Evolutionary conservation across 2,888 invertebrate genomes (phyloP), one percentile per base, ranked within the genome.

Genomic region (Drosophila koepferae): DNA sequence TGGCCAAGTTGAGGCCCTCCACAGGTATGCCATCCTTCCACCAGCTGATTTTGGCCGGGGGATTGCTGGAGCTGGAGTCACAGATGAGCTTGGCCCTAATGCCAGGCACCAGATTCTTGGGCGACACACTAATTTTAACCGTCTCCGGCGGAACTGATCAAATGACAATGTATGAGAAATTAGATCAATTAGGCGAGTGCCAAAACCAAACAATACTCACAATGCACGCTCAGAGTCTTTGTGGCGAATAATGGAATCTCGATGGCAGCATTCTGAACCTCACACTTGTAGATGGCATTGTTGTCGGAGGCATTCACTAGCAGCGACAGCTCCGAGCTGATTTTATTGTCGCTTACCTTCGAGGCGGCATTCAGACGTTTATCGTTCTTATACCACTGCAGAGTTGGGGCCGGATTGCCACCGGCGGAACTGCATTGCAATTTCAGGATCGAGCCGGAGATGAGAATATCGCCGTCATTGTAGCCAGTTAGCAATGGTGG

Each of bases 21-120:
- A 92, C 92, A 0, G 92, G 92, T 41, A 92, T 92, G 31, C 92
- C 92, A 60, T 92, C 92, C 65, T 92, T 92, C 92, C 92, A 92
- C 92, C 92, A 92, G 10, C 92, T 92, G 1, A 92, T 90, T 55
- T 91, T 86, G 5, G 92, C 92, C 0, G 92, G 92, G 0, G 92
- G 92, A 83, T 92, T 92, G 43, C 92, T 92, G 0, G 92, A 92
- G 59, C 92, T 92, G 0, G 92, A 92, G 61, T 92, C 92, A 64
- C 92, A 92, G 54, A 92, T 91, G 4, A 92, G 77, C 64, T 91
- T 92, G 16, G 92, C 92, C 5, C 85, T 79, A 18, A 91, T 91
- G 10, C 92, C 92, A 0, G 92, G 92, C 62, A 91, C 89, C 4
- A 92, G 80, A 58, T 92, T 91, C 59, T 91, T 91, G 20, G 92